Evolutionary conservation across 2,888 invertebrate genomes (phyloP).

Genomic region (Lissonota sp.): DNA sequence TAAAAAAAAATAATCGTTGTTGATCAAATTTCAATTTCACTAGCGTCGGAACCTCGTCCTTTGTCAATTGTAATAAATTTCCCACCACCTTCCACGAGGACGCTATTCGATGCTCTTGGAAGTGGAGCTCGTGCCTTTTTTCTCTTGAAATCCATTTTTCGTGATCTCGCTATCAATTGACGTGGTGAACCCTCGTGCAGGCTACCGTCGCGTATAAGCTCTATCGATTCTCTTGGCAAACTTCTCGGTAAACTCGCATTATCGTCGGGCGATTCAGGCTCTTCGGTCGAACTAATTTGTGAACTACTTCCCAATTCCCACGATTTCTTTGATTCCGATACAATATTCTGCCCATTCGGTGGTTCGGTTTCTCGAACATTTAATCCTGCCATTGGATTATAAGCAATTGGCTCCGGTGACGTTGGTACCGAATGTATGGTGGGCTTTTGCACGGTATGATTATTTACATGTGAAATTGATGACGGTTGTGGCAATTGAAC

Average conservation of each 20-base stretch:
- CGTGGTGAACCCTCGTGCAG: slow-evolving; percentile 42
- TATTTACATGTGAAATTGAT: not conserved
- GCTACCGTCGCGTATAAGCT: slow-evolving; percentile 45
- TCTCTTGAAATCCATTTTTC: slow-evolving; percentile 62
- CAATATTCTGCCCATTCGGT: not conserved
- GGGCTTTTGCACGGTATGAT: not conserved
- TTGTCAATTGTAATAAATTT: slow-evolving; percentile 19
- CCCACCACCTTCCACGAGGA: slow-evolving; percentile 17
- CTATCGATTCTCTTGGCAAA: slow-evolving; percentile 63
- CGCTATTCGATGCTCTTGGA: slow-evolving; percentile 27
- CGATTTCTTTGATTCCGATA: not conserved
- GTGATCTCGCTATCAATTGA: slow-evolving; percentile 39
- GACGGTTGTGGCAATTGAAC: slow-evolving; percentile 33
- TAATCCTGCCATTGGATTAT: slow-evolving; percentile 36
- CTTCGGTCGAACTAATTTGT: slow-evolving; percentile 20
- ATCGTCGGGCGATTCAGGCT: slow-evolving; percentile 32
- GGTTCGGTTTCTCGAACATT: slow-evolving; percentile 19
- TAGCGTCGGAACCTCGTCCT: slow-evolving; percentile 48
- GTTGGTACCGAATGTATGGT: slow-evolving; percentile 22
- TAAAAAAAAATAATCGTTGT: not conserved
- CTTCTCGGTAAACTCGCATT: slow-evolving; percentile 22
- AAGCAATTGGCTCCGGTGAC: slow-evolving; percentile 20
- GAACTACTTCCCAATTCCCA: slow-evolving; percentile 14
- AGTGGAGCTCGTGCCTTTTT: slow-evolving; percentile 68
- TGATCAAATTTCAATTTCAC: slow-evolving; percentile 69